These are phyloP conservation scores for Eleutherodactylus coqui DNA, from an alignment of 2,797 vertebrate species.

Conservation along the genomic window DNA sequence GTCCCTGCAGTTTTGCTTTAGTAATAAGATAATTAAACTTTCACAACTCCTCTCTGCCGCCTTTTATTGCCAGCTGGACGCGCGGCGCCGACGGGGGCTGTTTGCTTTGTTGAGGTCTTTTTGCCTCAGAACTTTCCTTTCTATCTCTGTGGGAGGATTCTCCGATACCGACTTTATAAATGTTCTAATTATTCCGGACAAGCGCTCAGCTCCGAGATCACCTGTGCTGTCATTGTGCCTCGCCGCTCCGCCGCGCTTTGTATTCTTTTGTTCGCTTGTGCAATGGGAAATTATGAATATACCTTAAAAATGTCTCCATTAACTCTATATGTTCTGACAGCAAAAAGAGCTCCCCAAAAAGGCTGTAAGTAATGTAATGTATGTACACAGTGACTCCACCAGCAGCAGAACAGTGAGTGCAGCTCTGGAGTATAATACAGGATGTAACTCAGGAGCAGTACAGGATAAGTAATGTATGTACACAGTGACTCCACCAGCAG, in stretches of 20 bases:
- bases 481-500: too few relatives aligned
- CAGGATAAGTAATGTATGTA: too few relatives aligned
- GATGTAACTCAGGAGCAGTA: too few relatives aligned
- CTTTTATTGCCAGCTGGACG: conserved; percentile 16
- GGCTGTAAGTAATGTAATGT: too few relatives aligned
- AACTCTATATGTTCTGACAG: background rate
- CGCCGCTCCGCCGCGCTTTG: background rate
- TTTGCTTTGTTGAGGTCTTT: conserved; percentile 17
- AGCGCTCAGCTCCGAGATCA: background rate
- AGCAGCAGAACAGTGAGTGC: too few relatives aligned
- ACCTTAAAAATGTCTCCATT: background rate
- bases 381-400: too few relatives aligned
- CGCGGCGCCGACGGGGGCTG: background rate
- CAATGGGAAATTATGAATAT: background rate
- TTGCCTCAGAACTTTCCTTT: conserved; percentile 23
- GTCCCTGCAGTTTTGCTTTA: conserved; percentile 21
- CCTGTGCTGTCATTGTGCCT: background rate
- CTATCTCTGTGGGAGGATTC: conserved; percentile 1
- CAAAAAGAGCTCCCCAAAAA: background rate
- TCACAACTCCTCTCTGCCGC: background rate
- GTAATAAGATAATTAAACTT: conserved; percentile 26
- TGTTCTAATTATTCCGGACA: conserved; percentile 18
- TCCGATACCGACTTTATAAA: background rate
- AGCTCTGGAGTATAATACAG: too few relatives aligned
- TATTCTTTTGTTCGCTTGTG: background rate